Conservation (phyloP, 2,113 vertebrate species). For the Struthidea cinerea region DNA sequence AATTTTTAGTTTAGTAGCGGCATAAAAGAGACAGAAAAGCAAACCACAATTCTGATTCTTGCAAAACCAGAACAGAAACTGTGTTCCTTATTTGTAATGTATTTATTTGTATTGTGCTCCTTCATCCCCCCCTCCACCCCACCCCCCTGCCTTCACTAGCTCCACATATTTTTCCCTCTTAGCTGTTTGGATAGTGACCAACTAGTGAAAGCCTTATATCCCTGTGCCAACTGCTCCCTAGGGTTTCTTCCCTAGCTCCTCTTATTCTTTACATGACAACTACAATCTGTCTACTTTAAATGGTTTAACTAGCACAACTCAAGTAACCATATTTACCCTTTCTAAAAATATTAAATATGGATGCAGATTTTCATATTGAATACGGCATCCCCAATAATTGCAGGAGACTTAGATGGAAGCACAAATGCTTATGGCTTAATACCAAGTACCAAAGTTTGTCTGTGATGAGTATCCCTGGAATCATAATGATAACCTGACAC, state of each 20-base stretch:
- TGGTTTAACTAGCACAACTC: not conserved
- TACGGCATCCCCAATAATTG: not conserved
- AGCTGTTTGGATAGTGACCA: not conserved
- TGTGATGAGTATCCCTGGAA: not conserved
- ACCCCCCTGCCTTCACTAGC: not conserved
- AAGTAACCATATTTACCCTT: not conserved
- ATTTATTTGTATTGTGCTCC: not conserved
- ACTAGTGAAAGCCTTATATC: not conserved
- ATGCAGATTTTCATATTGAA: not conserved
- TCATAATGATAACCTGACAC: not conserved
- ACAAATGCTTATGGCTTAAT: not conserved
- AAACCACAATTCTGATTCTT: not conserved
- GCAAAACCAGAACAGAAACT: not conserved
- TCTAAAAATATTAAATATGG: not conserved
- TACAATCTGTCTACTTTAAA: not conserved
- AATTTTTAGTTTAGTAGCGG: not conserved
- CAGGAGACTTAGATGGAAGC: not conserved
- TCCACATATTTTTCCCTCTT: not conserved
- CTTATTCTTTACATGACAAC: not conserved
- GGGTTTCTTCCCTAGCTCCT: not conserved
- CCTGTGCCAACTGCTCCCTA: not conserved
- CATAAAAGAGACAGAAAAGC: not conserved
- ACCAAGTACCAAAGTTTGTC: not conserved
- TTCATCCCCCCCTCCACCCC: accelerated
- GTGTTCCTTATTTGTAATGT: not conserved